Evolutionary conservation across 1,140 invertebrate genomes (phyloP).

Genomic region (Helicorthomorpha holstii): DNA sequence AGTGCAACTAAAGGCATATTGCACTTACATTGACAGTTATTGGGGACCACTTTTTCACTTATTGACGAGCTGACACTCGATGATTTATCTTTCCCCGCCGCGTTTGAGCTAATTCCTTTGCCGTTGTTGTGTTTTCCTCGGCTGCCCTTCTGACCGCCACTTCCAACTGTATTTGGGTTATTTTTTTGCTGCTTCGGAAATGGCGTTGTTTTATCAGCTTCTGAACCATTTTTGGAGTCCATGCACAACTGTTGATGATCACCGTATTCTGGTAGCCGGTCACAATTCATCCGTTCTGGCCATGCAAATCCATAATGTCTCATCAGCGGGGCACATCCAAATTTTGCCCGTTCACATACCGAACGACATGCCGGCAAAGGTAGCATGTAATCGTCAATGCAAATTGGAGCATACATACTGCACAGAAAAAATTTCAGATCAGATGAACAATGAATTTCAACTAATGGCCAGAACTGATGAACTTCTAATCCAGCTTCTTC

Average conservation of each 20-base stretch:
- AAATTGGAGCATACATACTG: constrained; percentile 82
- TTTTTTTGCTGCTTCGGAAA: constrained; percentile 14
- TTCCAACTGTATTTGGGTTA: constrained; percentile 8
- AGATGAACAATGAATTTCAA: constrained; percentile 70
- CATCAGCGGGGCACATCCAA: constrained; percentile 91
- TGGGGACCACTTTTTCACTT: constrained; percentile 20
- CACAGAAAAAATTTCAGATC: constrained; percentile 86
- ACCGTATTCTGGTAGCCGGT: constrained; percentile 65
- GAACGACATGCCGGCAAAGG: constrained; percentile 83
- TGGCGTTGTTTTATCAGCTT: constrained; percentile 13
- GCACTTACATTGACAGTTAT: constrained; percentile 59
- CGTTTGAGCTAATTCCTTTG: neutral
- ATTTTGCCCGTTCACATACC: constrained; percentile 77
- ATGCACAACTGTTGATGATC: constrained; percentile 70
- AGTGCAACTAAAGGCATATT: constrained; percentile 50
- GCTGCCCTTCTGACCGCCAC: neutral
- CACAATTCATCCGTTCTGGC: constrained; percentile 91
- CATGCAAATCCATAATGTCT: constrained; percentile 88
- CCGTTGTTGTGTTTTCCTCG: neutral
- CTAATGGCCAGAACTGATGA: constrained; percentile 84
- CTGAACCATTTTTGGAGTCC: constrained; percentile 46
- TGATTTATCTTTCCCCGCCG: too few species aligned
- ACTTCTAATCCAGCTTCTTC: constrained; percentile 84
- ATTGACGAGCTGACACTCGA: constrained; percentile 10
- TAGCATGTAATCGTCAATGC: constrained; percentile 75